These are phyloP conservation scores for Pocillopora meandrina DNA, from an alignment of 92 coral and sea anemone species.

Conservation along the genomic window DNA sequence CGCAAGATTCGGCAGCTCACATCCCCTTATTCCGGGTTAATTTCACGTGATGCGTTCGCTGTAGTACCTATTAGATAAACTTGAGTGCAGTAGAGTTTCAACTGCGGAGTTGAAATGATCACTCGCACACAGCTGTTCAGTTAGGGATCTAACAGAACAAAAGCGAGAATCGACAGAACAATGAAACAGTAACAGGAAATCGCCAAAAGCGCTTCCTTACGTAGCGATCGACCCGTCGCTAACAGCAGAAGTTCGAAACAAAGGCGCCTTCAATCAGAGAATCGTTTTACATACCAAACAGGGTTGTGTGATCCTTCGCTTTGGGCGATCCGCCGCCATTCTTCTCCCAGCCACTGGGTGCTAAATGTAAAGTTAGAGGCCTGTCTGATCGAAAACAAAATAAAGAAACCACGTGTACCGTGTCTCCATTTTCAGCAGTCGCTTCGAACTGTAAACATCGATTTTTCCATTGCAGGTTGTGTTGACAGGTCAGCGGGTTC, in stretches of 20 bases:
- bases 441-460: conserved; percentile 73
- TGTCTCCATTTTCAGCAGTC: conserved; percentile 49
- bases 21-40: neutral
- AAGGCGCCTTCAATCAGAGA: conserved; percentile 11
- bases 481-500: conserved; percentile 69
- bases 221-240: neutral
- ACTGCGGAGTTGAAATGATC: conserved; percentile 17
- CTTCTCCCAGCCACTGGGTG: conserved; percentile 41
- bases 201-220: neutral
- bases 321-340: conserved; percentile 92
- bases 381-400: conserved; percentile 35
- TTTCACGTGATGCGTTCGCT: neutral
- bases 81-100: neutral
- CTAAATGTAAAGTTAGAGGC: conserved; percentile 38
- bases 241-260: neutral
- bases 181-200: neutral
- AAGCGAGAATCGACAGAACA: neutral
- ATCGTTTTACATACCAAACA: conserved; percentile 82
- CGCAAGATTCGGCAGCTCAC: no score
- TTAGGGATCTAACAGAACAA: neutral
- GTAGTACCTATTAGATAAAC: neutral
- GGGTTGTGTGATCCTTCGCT: conserved; percentile 80
- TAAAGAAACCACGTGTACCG: conserved; percentile 68
- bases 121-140: conserved; percentile 7
- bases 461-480: conserved; percentile 59